Conservation (phyloP, 2,888 invertebrate species). For the Gandaritis pyraliata region DNA sequence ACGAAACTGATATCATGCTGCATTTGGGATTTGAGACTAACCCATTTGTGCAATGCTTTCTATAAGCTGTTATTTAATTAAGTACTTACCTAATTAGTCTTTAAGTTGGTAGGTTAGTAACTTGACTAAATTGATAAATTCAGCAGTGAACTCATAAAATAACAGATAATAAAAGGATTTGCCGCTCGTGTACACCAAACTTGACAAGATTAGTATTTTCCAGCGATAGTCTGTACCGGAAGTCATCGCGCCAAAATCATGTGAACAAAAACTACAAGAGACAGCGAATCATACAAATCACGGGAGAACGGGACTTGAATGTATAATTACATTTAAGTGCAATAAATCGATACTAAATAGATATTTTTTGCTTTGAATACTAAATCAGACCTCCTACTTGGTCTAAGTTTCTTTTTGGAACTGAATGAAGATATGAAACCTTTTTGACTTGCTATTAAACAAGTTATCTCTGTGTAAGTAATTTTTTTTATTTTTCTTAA, state of each 20-base stretch:
- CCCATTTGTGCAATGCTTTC: neutral
- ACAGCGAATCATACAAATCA: conserved; percentile 21
- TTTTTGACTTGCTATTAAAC: no score
- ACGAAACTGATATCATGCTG: conserved; percentile 5
- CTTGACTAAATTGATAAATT: no score
- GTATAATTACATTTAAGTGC: conserved; percentile 13
- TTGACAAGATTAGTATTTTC: conserved; percentile 17
- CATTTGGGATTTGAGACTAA: neutral
- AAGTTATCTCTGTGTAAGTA: no score
- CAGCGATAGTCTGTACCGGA: conserved; percentile 19
- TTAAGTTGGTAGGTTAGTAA: no score
- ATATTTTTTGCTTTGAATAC: conserved; percentile 8
- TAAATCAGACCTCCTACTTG: conserved; percentile 4
- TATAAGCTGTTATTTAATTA: neutral
- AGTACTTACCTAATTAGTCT: no score
- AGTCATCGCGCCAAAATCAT: conserved; percentile 30
- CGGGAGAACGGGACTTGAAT: conserved; percentile 22
- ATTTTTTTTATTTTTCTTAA: no score
- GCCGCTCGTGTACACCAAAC: conserved; percentile 5
- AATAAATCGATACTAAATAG: conserved; percentile 9
- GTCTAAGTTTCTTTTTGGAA: neutral
- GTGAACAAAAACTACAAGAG: conserved; percentile 19
- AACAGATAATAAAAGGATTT: no score
- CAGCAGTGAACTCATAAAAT: no score
- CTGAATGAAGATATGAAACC: neutral